Percentiles rank a stretch among this genome's conserved stretches.
Evolutionary conservation across 2,888 invertebrate species (phyloP).

Genomic region (Pyrrhia umbra): DNA sequence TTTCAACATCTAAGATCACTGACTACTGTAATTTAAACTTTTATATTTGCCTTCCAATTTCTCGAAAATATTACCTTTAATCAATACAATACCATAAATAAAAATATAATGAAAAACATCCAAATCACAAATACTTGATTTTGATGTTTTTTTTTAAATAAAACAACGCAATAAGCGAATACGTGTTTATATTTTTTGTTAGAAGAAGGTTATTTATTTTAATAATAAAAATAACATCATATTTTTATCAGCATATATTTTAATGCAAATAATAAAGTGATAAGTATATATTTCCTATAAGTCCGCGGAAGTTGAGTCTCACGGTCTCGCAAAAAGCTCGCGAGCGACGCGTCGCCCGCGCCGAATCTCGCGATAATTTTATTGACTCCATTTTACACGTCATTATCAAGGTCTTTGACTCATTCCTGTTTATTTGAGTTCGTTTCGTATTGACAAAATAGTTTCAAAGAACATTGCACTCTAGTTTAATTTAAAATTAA

Average conservation of each 20-base stretch:
- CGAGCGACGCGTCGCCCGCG: conserved; percentile 58
- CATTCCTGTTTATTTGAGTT: conserved; percentile 80
- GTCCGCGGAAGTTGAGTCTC: conserved; percentile 69
- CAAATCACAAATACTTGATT: too few relatives aligned
- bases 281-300: conserved; percentile 61
- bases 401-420: conserved; percentile 88
- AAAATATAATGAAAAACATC: too few relatives aligned
- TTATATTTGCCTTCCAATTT: conserved; percentile 61
- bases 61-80: conserved; percentile 48
- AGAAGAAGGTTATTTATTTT: conserved; percentile 3
- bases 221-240: conserved; percentile 9
- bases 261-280: conserved; percentile 30
- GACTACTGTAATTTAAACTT: conserved; percentile 21
- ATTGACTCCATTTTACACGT: conserved; percentile 77
- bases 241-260: conserved; percentile 32
- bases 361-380: conserved; percentile 75
- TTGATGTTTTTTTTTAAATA: too few relatives aligned
- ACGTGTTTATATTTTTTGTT: background rate
- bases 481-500: conserved; percentile 57
- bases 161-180: conserved; percentile 8
- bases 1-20: conserved; percentile 20
- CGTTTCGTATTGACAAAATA: conserved; percentile 79
- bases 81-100: conserved; percentile 8
- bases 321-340: conserved; percentile 61
- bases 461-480: conserved; percentile 70